Percentiles rank a stretch among this genome's conserved stretches.
phyloP scores from a whole-genome alignment of 2,113 vertebrate species.

The Dasyurus viverrinus region DNA sequence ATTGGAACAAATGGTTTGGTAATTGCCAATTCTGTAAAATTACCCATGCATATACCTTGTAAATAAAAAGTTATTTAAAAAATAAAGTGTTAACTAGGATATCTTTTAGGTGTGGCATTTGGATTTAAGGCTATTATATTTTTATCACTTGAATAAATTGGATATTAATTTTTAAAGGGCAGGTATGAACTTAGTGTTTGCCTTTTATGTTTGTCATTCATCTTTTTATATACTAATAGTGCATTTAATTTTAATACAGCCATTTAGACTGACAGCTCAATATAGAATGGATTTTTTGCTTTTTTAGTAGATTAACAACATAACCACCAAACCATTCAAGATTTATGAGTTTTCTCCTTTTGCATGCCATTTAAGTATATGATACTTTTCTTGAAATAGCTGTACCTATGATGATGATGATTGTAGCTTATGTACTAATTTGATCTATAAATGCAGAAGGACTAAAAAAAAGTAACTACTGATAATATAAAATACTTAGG shows the following conservation, averaged over 20 bases:
- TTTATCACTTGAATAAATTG: not conserved
- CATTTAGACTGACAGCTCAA: not conserved
- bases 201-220: not conserved
- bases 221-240: not conserved
- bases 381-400: not conserved
- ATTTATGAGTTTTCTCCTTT: not conserved
- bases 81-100: conserved; percentile 46
- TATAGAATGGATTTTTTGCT: not conserved
- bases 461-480: too few species aligned
- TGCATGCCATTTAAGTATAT: not conserved
- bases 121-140: conserved; percentile 12
- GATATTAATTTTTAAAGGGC: conserved; percentile 48
- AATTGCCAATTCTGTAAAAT: too few species aligned
- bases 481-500: too few species aligned
- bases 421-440: too few species aligned
- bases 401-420: too few species aligned
- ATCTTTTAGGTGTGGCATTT: conserved; percentile 44
- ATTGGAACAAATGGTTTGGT: too few species aligned
- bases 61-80: too few species aligned
- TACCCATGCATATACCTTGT: too few species aligned
- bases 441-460: too few species aligned
- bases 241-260: not conserved
- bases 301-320: not conserved
- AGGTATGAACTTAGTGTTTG: not conserved
- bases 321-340: not conserved